Evolutionary conservation across 2,888 invertebrate species (phyloP).

Genomic region (Plebejus argus): DNA sequence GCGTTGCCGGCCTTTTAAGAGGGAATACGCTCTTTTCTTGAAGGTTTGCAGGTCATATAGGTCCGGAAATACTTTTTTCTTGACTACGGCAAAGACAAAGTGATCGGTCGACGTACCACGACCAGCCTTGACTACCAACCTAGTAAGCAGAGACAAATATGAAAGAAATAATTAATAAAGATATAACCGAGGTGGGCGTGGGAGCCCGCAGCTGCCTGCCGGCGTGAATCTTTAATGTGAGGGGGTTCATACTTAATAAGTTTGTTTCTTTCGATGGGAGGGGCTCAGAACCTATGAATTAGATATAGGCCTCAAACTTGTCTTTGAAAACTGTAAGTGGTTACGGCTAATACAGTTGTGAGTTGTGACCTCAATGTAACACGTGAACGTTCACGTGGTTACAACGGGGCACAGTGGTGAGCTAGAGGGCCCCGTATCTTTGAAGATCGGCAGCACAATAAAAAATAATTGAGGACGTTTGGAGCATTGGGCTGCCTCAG

Average conservation of each 20-base stretch:
- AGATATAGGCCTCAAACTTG: background rate
- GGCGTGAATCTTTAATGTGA: constrained; percentile 12
- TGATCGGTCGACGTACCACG: background rate
- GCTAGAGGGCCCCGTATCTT: no score
- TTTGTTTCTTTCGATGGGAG: constrained; percentile 29
- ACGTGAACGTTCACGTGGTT: background rate
- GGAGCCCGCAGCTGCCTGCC: background rate
- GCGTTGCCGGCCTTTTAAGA: no score
- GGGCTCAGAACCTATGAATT: background rate
- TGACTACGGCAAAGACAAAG: background rate
- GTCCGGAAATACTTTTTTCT: no score
- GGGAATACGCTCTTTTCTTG: no score
- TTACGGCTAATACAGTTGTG: background rate
- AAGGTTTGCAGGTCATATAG: no score
- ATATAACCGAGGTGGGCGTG: constrained; percentile 10
- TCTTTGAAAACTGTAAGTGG: constrained; percentile 11
- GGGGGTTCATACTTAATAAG: constrained; percentile 23
- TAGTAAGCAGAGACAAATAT: constrained; percentile 12
- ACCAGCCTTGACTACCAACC: background rate
- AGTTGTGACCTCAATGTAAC: background rate
- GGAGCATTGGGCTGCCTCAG: no score
- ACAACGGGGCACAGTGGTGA: background rate
- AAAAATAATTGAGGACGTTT: no score
- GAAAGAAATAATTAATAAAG: constrained; percentile 28
- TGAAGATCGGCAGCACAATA: no score